Percentiles rank a stretch among this genome's conserved stretches.
Conservation (phyloP, 2,113 vertebrate species). For the Pseudorectes ferrugineus region DNA sequence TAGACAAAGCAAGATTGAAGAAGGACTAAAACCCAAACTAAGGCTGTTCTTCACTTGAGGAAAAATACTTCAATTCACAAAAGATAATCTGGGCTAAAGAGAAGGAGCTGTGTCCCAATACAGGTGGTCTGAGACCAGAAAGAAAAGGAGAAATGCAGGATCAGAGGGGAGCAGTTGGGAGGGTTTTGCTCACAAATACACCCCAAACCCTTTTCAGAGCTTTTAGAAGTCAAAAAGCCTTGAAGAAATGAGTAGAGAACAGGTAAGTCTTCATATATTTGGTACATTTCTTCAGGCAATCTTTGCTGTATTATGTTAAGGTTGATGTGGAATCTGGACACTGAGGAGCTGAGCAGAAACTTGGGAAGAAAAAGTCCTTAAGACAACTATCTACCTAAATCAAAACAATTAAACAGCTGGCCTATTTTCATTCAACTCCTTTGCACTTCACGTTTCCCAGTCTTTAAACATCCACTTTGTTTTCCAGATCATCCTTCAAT, state of each 20-base stretch:
- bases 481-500: neutral
- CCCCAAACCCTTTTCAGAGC: neutral
- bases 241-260: neutral
- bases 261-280: neutral
- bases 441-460: neutral
- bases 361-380: neutral
- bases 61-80: neutral
- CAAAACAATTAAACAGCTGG: neutral
- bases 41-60: neutral
- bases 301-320: neutral
- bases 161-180: neutral
- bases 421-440: neutral
- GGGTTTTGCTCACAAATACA: neutral
- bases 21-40: neutral
- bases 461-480: neutral
- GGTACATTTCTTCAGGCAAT: rapidly evolving
- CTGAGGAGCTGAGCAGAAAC: neutral
- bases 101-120: neutral
- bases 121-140: neutral
- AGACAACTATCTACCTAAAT: neutral
- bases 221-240: neutral
- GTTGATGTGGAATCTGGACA: neutral
- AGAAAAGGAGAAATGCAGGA: neutral
- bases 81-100: neutral
- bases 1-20: neutral